Evolutionary conservation across 2,888 invertebrate genomes (phyloP), one percentile per base, ranked within the genome.

Genomic region (Thymelicus acteon): DNA sequence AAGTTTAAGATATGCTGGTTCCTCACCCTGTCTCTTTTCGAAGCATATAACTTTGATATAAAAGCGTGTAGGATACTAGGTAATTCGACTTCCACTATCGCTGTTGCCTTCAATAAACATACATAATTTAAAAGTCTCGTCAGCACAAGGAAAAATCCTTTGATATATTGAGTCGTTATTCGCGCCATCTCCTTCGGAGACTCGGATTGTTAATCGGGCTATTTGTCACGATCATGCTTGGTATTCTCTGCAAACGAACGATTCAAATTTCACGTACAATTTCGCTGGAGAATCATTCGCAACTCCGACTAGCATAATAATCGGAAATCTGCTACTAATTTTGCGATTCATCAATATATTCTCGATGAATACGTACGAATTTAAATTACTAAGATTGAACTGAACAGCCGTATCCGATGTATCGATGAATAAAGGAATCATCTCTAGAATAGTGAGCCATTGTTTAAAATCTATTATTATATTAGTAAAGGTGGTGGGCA

Each of bases 91-190:
- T 5, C 52, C 52, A 1, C 60, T 58, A 65, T 67, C 58, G 24
- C 54, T 54, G 24, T 24, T 67, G 60, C 62, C 63, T 79, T 83
- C 83, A 85, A 87, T 88, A 87, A 89, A 87, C 82, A 86, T 85
- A 84, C 84, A 85, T 81, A 74, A 74, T 74, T 78, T 77, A 79
- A 81, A 79, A 83, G 80, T 82, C 83, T 87, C 86, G 85, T 89
- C 89, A 87, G 85, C 80, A 81, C 79, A 82, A 78, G 79, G 86
- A 89, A 89, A 88, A 92, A 92, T 91, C 92, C 91, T 91, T 90
- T 93, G 92, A 93, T 92, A 90, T 91, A 93, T 93, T 86, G 86
- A 86, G 87, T 91, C 92, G 92, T 93, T 93, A 93, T 86, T 85
- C 87, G 88, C 88, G 82, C 91, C 91, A 90, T 92, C 92, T 91